phyloP scores from a whole-genome alignment of 2,113 vertebrate species.

The Protobothrops flavoviridis region DNA sequence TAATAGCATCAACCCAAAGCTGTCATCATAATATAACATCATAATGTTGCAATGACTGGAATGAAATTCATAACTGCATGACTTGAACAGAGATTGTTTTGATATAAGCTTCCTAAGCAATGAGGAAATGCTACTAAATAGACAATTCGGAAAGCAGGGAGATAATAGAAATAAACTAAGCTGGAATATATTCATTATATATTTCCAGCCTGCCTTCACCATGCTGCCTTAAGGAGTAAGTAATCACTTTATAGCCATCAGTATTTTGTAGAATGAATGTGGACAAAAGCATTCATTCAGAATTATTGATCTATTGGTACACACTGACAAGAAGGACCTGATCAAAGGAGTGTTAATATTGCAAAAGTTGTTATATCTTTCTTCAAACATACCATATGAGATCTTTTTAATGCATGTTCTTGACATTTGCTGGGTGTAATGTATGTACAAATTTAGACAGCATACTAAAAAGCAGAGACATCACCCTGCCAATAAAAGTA shows the following conservation, averaged over 20 bases:
- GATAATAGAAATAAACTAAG: not conserved
- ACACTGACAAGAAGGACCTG: not conserved
- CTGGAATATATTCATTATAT: not conserved
- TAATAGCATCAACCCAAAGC: not conserved
- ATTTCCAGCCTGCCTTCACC: not conserved
- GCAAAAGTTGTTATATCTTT: not conserved
- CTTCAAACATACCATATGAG: not conserved
- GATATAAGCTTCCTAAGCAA: not conserved
- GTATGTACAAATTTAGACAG: not conserved
- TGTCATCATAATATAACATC: not conserved
- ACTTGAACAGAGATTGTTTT: slow-evolving; percentile 4
- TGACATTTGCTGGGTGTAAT: not conserved
- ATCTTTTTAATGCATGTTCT: not conserved
- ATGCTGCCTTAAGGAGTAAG: not conserved
- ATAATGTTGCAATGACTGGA: not conserved
- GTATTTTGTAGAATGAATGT: not conserved
- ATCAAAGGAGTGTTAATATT: not conserved
- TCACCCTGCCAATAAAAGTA: too few species aligned
- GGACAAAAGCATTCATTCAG: not conserved
- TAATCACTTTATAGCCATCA: not conserved
- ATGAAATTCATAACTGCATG: not conserved
- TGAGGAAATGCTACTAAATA: not conserved
- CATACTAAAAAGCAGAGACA: too few species aligned
- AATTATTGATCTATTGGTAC: not conserved
- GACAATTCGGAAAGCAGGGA: not conserved